These are phyloP conservation scores for Trichacis sp. DNA, from an alignment of 2,888 invertebrate species.

Conservation along the genomic window DNA sequence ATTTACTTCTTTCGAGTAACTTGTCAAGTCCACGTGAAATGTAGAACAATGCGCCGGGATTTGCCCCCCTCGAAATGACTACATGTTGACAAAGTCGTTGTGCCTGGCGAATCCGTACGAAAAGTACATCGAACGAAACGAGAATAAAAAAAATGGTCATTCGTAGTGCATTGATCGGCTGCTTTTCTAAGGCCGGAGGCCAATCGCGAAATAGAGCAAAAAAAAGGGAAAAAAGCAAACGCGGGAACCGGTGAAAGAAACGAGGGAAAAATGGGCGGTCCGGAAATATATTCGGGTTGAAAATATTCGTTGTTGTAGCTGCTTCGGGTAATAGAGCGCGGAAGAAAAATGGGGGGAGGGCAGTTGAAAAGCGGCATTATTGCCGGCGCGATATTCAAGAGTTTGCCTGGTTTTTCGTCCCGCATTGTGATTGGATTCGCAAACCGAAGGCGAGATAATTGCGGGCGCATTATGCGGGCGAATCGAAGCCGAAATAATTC, in stretches of 20 bases:
- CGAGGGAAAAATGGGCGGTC: too few species aligned
- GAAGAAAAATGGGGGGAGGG: background rate
- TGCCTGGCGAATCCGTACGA: too few species aligned
- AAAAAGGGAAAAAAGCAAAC: too few species aligned
- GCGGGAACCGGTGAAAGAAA: too few species aligned
- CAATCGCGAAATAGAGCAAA: too few species aligned
- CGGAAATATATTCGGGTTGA: background rate
- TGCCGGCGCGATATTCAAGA: background rate
- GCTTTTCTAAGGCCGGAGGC: too few species aligned
- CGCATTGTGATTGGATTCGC: background rate
- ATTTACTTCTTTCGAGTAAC: background rate
- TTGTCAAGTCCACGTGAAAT: background rate
- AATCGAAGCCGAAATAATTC: conserved; percentile 1
- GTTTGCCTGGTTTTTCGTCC: background rate
- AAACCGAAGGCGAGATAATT: conserved; percentile 1
- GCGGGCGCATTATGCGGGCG: background rate
- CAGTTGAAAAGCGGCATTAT: background rate
- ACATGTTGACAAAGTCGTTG: too few species aligned
- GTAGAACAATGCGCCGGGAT: too few species aligned
- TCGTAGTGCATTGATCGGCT: too few species aligned
- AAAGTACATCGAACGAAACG: too few species aligned
- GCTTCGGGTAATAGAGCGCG: background rate
- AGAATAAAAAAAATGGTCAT: too few species aligned
- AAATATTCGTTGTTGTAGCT: background rate
- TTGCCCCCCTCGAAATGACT: too few species aligned